Evolutionary conservation across 2,797 vertebrate species (phyloP).

Genomic region (Petrocephalus schoutedeni): DNA sequence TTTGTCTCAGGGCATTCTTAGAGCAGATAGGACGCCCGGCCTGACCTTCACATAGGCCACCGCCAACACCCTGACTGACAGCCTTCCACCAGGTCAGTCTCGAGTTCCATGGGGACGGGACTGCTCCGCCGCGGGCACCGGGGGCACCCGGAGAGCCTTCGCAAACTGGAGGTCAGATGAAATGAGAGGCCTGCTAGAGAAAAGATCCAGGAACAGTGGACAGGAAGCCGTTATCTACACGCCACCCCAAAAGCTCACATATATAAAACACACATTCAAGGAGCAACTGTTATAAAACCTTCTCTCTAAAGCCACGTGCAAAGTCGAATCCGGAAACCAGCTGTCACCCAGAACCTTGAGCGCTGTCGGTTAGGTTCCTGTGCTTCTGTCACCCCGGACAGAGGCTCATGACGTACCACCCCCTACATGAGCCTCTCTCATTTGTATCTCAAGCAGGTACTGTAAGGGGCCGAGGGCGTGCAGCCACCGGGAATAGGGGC

Average conservation of each 20-base stretch:
- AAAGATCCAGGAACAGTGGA: neutral
- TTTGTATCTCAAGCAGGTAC: conserved; percentile 96
- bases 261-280: conserved; percentile 8
- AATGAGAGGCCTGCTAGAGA: neutral
- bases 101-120: neutral
- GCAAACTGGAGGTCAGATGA: neutral
- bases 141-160: neutral
- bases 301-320: neutral
- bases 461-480: conserved; percentile 93
- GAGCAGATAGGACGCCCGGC: neutral
- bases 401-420: conserved; percentile 19
- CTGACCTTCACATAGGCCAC: neutral
- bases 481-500: conserved; percentile 84
- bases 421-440: conserved; percentile 33
- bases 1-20: neutral
- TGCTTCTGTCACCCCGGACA: conserved; percentile 11
- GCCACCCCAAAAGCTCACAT: neutral
- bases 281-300: neutral
- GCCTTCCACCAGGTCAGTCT: neutral
- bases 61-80: neutral
- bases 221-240: neutral
- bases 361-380: neutral
- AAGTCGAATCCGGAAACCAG: neutral
- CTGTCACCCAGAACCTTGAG: conserved; percentile 7
- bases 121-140: neutral